phyloP scores from a whole-genome alignment of 2,113 vertebrate species.

The Rissa tridactyla region DNA sequence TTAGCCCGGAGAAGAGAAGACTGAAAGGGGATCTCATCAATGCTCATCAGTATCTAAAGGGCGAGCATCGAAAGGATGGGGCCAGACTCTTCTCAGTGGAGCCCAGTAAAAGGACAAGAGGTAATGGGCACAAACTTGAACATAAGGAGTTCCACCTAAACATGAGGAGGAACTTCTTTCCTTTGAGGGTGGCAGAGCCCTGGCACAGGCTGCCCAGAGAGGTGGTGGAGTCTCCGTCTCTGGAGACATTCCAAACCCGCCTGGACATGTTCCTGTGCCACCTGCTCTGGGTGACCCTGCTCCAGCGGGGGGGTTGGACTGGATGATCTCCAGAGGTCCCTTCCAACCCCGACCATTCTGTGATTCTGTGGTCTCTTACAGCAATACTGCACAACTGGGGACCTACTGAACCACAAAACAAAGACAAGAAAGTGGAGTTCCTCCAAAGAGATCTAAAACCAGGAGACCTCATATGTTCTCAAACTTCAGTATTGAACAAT shows the following conservation, averaged over 20 bases:
- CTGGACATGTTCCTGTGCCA: background rate
- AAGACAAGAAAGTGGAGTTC: background rate
- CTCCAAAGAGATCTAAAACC: background rate
- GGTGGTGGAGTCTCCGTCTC: background rate
- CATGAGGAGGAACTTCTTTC: background rate
- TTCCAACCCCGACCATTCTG: background rate
- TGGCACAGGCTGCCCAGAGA: background rate
- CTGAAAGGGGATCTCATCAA: background rate
- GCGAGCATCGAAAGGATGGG: background rate
- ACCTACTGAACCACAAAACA: background rate
- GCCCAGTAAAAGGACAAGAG: background rate
- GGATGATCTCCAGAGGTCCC: background rate
- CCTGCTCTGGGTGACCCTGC: background rate
- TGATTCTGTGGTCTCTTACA: background rate
- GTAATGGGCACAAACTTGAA: background rate
- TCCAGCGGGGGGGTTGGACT: background rate
- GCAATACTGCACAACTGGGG: background rate
- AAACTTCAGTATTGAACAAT: background rate
- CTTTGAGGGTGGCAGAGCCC: background rate
- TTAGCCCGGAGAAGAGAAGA: background rate
- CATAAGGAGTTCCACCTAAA: background rate
- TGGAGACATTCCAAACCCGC: background rate
- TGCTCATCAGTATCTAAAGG: background rate
- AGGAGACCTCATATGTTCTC: background rate
- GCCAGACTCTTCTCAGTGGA: background rate